Conservation (phyloP, 2,797 vertebrate species). For the Tenualosa ilisha region DNA sequence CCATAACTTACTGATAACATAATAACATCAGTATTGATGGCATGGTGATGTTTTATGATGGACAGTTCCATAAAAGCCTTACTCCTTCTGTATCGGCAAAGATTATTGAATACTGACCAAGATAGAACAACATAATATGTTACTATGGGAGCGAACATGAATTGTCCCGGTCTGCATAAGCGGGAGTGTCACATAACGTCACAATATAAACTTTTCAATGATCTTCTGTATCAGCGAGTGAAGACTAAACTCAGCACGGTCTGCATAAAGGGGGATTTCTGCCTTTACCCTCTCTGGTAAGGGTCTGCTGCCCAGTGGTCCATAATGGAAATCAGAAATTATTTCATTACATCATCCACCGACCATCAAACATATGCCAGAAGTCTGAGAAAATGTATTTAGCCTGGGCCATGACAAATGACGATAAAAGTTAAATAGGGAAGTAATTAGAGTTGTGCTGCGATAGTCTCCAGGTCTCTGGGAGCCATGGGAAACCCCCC, state of each 20-base stretch:
- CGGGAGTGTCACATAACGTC: too few relatives aligned
- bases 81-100: neutral
- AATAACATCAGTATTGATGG: neutral
- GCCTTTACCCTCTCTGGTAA: too few relatives aligned
- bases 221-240: too few relatives aligned
- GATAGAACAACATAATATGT: too few relatives aligned
- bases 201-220: too few relatives aligned
- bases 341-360: neutral
- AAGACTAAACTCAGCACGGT: too few relatives aligned
- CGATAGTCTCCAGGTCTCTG: neutral
- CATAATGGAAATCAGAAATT: neutral
- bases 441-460: conserved; percentile 25
- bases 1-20: neutral
- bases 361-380: neutral
- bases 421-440: conserved; percentile 14
- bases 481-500: conserved; percentile 24
- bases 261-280: too few relatives aligned
- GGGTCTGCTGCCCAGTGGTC: neutral
- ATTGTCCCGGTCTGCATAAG: too few relatives aligned
- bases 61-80: neutral
- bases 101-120: too few relatives aligned
- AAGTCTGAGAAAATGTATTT: neutral
- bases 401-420: neutral
- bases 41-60: neutral
- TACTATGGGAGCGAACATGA: too few relatives aligned